Evolutionary conservation across 2,888 invertebrate species (phyloP).

Genomic region (Heliconius sara): DNA sequence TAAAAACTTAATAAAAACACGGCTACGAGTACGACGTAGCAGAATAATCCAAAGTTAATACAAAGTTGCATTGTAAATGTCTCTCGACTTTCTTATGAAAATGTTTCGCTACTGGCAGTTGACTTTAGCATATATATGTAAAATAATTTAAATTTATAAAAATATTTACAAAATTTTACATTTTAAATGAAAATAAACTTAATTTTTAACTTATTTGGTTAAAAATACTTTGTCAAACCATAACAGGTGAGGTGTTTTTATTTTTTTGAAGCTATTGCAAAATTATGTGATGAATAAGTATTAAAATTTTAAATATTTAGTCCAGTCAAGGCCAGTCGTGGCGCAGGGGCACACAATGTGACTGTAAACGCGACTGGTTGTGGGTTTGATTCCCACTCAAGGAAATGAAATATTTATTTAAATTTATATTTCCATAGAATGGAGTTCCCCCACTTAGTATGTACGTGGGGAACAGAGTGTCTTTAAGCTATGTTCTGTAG

Average conservation of each 20-base stretch:
- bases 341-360: too few relatives aligned
- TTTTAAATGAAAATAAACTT: conserved; percentile 11
- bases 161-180: conserved; percentile 22
- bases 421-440: too few relatives aligned
- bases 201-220: neutral
- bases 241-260: neutral
- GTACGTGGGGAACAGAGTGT: too few relatives aligned
- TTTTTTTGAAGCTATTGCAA: neutral
- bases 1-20: conserved; percentile 26
- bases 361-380: too few relatives aligned
- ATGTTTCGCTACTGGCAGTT: conserved; percentile 28
- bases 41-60: conserved; percentile 25
- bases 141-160: conserved; percentile 25
- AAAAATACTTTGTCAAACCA: neutral
- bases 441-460: too few relatives aligned
- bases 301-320: too few relatives aligned
- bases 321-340: too few relatives aligned
- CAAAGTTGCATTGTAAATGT: conserved; percentile 32
- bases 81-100: conserved; percentile 34
- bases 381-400: too few relatives aligned
- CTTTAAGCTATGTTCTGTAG: too few relatives aligned
- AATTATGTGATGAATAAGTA: too few relatives aligned
- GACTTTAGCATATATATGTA: conserved; percentile 7
- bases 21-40: conserved; percentile 1
- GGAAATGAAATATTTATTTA: too few relatives aligned